Percentiles rank a stretch among this genome's conserved stretches.
Conservation (phyloP, 23 tunicate species). For the Diplosoma virens region DNA sequence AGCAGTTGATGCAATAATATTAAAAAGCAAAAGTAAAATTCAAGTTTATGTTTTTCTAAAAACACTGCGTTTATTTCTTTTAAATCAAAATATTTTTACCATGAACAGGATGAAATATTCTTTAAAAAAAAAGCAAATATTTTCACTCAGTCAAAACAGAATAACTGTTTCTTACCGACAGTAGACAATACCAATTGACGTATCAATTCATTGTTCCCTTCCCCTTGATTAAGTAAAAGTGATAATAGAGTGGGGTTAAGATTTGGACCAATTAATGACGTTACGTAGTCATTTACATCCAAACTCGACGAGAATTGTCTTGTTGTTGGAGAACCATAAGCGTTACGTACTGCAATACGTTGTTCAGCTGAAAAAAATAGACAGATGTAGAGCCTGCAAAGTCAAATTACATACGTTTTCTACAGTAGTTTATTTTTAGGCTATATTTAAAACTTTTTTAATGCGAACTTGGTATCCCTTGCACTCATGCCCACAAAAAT, state of each 20-base stretch:
- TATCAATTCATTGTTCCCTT: background rate
- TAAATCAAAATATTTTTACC: too few relatives aligned
- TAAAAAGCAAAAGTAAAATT: too few relatives aligned
- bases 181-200: constrained; percentile 47
- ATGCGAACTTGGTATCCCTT: too few relatives aligned
- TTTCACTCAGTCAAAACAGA: too few relatives aligned
- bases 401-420: background rate
- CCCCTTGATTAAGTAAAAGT: constrained; percentile 26
- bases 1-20: too few relatives aligned
- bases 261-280: background rate
- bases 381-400: background rate
- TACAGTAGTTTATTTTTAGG: background rate
- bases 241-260: constrained; percentile 22
- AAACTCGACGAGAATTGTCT: background rate
- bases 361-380: constrained; percentile 27
- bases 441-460: too few relatives aligned
- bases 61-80: too few relatives aligned
- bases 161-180: constrained; percentile 33
- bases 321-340: background rate
- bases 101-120: too few relatives aligned
- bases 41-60: too few relatives aligned
- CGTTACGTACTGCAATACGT: constrained; percentile 10
- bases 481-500: too few relatives aligned
- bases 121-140: too few relatives aligned
- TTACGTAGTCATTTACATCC: constrained; percentile 22